Evolutionary conservation across 2,113 vertebrate genomes (phyloP).

Genomic region (Coptodon bakossiorum): DNA sequence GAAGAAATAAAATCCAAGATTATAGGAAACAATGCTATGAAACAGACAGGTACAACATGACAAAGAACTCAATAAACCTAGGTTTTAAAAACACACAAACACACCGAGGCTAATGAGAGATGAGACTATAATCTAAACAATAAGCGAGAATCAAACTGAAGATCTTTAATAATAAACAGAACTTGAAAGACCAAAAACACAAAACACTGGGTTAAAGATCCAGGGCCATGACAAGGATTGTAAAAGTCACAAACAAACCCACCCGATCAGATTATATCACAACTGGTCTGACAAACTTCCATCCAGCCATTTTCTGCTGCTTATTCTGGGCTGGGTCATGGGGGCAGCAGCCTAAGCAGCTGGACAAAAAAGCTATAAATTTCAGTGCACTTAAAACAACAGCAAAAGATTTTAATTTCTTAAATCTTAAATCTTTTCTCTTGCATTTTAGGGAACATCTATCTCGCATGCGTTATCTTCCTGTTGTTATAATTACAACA

Average conservation of each 20-base stretch:
- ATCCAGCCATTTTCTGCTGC: not conserved
- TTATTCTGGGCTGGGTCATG: not conserved
- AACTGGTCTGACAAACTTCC: not conserved
- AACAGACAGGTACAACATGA: not conserved
- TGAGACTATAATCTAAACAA: not conserved
- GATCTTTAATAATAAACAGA: not conserved
- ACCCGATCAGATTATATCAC: not conserved
- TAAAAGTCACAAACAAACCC: fast-evolving
- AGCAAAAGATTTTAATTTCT: not conserved
- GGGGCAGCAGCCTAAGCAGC: not conserved
- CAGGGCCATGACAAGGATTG: not conserved
- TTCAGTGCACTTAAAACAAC: not conserved
- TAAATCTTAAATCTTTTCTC: not conserved
- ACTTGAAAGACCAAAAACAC: not conserved
- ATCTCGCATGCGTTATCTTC: not conserved
- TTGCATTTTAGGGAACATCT: not conserved
- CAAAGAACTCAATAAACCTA: not conserved
- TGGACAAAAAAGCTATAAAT: not conserved
- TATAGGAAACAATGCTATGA: not conserved
- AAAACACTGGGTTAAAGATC: not conserved
- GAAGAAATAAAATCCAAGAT: not conserved
- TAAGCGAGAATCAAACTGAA: not conserved
- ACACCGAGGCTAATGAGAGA: not conserved
- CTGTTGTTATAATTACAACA: not conserved
- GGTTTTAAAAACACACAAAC: not conserved